Evolutionary conservation across 1,140 invertebrate species (phyloP), one percentile per base, ranked within the genome.

Genomic region (Papilio dardanus): DNA sequence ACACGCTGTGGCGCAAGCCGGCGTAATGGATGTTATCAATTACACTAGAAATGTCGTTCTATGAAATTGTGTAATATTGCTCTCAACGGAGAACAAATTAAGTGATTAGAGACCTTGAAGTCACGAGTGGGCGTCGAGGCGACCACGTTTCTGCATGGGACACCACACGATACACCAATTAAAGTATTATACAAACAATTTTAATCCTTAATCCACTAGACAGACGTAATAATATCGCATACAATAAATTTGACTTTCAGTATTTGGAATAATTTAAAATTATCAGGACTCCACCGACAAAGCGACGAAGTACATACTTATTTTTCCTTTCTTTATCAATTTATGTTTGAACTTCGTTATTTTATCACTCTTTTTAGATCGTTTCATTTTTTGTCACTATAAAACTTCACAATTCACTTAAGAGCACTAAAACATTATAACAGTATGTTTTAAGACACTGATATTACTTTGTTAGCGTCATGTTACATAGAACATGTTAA

Each of bases 261-360:
- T 50, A 31, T 71, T 31, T 10, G 28, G 68, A 40, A 71, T 50
- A 46, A 28, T 24, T 46, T 71, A 50, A 50, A 71, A 67, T 76
- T 76, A 50, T 68, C 54, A 75, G 35, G 66, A 42, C 73, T 37
- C 71, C 35, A 58, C 68, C 10, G 58, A 42, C 31, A 71, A 54
- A 74, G 67, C 50, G 74, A 33, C 50, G 74, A 33, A 74, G 68
- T 83, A 92, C 89, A 78, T 87, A 92, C 89, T 86, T 81, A 81
- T 75, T 79, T 84, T 90, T 73, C 83, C 83, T 83, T 86, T 91
- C 83, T 88, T 91, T 84, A 90, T 88, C 82, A 92, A 77, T 77
- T 88, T 92, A 79, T 87, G 81, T 84, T 88, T 91, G 74, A 91
- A 84, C 85, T 92, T 92, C 67, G 77, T 83, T 77, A 91, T 86